Conservation (phyloP, 2,113 vertebrate genomes). For the Nipponia nippon region DNA sequence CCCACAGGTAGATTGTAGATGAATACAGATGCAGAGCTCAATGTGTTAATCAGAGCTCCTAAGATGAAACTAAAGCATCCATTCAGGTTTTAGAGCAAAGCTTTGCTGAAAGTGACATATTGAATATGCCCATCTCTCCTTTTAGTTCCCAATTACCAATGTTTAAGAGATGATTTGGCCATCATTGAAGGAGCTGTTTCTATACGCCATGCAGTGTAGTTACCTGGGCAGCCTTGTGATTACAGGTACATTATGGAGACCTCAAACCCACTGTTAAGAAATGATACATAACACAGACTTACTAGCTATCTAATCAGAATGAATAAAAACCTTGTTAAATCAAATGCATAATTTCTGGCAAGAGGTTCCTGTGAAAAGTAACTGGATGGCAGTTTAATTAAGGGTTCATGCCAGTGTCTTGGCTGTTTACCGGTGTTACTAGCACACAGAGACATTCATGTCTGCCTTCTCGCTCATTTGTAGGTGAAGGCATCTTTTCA, state of each 20-base stretch:
- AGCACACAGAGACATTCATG: rapidly evolving
- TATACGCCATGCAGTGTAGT: neutral
- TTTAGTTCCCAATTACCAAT: neutral
- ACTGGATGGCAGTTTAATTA: neutral
- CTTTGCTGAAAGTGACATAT: neutral
- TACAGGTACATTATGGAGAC: neutral
- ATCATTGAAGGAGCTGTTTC: neutral
- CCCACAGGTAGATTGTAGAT: neutral
- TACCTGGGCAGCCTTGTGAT: neutral
- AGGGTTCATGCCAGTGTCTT: neutral
- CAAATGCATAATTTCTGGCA: neutral
- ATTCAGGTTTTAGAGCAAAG: neutral
- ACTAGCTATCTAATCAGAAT: neutral
- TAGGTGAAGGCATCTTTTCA: neutral
- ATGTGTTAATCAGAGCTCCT: neutral
- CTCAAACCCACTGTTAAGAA: neutral
- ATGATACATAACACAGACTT: neutral
- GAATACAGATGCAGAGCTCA: neutral
- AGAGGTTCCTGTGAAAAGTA: neutral
- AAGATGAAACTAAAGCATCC: neutral
- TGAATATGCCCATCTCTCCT: neutral
- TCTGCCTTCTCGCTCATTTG: neutral
- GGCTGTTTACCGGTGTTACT: neutral
- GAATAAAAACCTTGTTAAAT: neutral
- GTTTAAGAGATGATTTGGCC: neutral